Evolutionary conservation across 2,888 invertebrate species (phyloP).

Genomic region (Cataglyphis rosenhaueri): DNA sequence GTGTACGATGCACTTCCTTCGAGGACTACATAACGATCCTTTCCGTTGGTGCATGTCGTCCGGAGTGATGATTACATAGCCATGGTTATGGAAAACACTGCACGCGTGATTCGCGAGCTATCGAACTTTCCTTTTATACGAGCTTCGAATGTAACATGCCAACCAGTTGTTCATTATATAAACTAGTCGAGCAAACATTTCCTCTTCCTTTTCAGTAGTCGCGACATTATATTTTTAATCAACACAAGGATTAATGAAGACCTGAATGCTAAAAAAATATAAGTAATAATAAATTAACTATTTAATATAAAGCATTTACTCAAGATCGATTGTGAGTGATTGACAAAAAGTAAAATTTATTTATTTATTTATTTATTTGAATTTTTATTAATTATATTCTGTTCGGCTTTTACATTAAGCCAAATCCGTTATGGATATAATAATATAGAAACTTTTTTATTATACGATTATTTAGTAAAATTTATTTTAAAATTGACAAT

Average conservation of each 20-base stretch:
- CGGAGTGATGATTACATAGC: slow-evolving; percentile 18
- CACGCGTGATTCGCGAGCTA: slow-evolving; percentile 23
- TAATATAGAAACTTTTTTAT: not conserved
- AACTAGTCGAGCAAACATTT: slow-evolving; percentile 6
- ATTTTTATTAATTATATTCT: not conserved
- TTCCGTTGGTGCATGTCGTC: slow-evolving; percentile 18
- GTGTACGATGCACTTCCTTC: slow-evolving; percentile 44
- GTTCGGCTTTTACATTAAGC: not conserved
- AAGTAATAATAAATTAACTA: not conserved
- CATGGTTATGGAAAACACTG: slow-evolving; percentile 17
- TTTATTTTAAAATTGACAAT: slow-evolving; percentile 3
- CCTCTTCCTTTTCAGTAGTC: not conserved
- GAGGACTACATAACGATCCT: slow-evolving; percentile 48
- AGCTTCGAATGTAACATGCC: slow-evolving; percentile 9
- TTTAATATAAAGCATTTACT: not conserved
- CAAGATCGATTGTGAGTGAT: not conserved
- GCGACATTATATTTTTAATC: not conserved
- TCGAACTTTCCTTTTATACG: slow-evolving; percentile 37
- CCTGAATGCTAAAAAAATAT: not conserved
- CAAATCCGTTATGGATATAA: not conserved
- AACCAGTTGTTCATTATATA: slow-evolving; percentile 29
- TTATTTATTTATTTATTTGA: not conserved
- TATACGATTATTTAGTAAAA: not conserved
- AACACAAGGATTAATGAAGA: not conserved
- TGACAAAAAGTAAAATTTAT: not conserved